Evolutionary conservation across 2,797 vertebrate genomes (phyloP), one percentile per base, ranked within the genome.

Genomic region (Botia almorhae): DNA sequence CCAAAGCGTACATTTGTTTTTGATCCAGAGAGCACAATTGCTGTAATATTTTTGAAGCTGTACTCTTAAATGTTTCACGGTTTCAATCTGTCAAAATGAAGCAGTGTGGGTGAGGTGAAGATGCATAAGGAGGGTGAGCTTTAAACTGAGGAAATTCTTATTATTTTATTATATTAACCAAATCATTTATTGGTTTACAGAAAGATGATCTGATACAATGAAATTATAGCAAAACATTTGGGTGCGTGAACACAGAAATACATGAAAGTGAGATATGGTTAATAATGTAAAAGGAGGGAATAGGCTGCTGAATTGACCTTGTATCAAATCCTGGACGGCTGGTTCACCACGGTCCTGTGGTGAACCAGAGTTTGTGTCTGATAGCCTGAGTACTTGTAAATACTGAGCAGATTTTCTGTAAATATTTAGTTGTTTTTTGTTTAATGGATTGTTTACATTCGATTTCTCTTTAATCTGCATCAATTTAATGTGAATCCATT

Each of bases 81-180:
- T 67, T 64, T 83, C 77, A 82, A 86, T 81, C 81, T 83, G 84
- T 88, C 83, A 83, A 87, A 86, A 82, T 81, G 71, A 50, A n/a
- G 26, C 23, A 3, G 10, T 2, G 43, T 46, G 67, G 21, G 58
- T 69, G 43, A 33, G 69, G 16, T 12, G 13, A 63, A 56, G 23
- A 70, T 11, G 19, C 13, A 65, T 8, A 77, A 51, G 82, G 29
- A 6, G 26, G 16, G n/a, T 69, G 61, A 83, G 61, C 43, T 29
- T 39, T 67, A 77, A 75, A 77, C 64, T 21, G 61, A 84, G 89
- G 86, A 84, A 89, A 92, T 91, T 90, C 90, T 92, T 92, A 92
- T 90, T 87, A 89, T 86, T 26, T 26, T 26, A 26, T 26, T 26
- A 26, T 53, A 74, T 86, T 81, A 89, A 88, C 86, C 89, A 84